Conservation (phyloP, 2,113 vertebrate genomes). For the Brachyhypopomus gauderio region DNA sequence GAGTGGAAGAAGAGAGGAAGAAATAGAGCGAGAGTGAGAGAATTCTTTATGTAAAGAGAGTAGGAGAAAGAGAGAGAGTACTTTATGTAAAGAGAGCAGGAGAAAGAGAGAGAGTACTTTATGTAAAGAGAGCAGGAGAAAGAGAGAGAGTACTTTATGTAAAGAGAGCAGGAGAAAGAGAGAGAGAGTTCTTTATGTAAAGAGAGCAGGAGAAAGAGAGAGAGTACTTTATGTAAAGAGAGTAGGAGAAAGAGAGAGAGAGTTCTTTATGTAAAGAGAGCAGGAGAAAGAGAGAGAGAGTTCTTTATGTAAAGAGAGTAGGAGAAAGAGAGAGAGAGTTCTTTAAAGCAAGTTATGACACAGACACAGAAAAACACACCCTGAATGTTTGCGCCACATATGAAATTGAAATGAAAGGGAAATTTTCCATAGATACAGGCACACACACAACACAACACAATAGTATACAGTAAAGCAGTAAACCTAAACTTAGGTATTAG, state of each 20-base stretch:
- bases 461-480: slow-evolving; percentile 6
- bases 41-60: no score
- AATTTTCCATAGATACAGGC: neutral
- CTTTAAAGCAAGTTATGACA: slow-evolving; percentile 12
- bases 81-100: neutral
- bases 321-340: neutral
- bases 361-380: slow-evolving; percentile 5
- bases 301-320: neutral
- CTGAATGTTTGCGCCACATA: neutral
- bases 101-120: neutral
- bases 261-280: neutral
- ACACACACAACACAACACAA: neutral
- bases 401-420: neutral
- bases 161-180: neutral
- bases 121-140: neutral
- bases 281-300: neutral
- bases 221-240: neutral
- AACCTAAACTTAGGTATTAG: slow-evolving; percentile 2
- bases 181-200: no score
- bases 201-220: neutral
- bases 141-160: neutral
- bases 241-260: neutral
- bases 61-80: neutral
- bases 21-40: neutral
- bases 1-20: slow-evolving; percentile 18